phyloP scores from a whole-genome alignment of 2,113 vertebrate species.

The Neolamprologus devosi region DNA sequence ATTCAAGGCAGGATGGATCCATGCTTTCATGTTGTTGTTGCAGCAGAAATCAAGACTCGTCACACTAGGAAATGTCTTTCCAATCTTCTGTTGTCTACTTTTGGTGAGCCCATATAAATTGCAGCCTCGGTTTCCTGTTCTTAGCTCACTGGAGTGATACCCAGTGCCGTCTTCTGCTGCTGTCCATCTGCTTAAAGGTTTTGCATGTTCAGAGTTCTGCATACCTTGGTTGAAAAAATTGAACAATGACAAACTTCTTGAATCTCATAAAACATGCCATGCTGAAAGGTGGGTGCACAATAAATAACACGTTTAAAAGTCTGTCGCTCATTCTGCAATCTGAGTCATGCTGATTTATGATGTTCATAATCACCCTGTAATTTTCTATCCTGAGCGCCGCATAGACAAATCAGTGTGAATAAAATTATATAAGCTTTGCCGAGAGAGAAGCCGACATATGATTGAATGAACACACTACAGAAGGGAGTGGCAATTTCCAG shows the following conservation, averaged over 20 bases:
- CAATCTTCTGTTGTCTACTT: background rate
- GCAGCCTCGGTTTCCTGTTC: background rate
- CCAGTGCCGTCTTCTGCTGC: background rate
- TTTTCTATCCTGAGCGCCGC: background rate
- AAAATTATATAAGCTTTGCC: background rate
- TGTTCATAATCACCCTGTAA: background rate
- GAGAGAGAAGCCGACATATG: background rate
- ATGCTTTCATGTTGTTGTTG: background rate
- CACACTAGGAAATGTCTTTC: background rate
- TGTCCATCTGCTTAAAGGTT: background rate
- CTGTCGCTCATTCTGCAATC: background rate
- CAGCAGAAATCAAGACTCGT: background rate
- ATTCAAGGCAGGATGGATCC: background rate
- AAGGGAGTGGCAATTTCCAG: constrained; percentile 1
- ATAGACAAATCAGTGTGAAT: background rate
- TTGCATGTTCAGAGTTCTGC: background rate
- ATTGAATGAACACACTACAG: background rate
- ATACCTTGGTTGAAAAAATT: background rate
- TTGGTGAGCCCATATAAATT: background rate
- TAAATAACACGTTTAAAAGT: background rate
- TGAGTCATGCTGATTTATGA: background rate
- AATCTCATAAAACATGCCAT: background rate
- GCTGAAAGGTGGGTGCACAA: background rate
- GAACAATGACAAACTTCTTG: background rate
- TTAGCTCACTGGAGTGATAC: background rate